Conservation (phyloP, 92 coral and sea anemone genomes). For the Nematostella vectensis region DNA sequence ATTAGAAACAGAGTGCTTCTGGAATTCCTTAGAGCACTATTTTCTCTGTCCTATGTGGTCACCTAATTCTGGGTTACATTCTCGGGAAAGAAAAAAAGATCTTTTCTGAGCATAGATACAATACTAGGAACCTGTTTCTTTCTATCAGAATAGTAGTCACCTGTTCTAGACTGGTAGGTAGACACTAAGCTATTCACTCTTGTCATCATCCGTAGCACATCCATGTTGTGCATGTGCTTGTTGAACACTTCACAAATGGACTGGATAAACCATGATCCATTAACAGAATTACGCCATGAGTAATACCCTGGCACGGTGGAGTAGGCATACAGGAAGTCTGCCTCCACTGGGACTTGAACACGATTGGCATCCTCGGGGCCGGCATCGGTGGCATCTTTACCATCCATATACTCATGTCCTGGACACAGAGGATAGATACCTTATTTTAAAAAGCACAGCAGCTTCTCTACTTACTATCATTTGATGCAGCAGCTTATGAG, state of each 20-base stretch:
- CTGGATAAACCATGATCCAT: slow-evolving; percentile 90
- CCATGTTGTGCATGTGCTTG: slow-evolving; percentile 47
- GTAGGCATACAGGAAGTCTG: slow-evolving; percentile 81
- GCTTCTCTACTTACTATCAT: no score
- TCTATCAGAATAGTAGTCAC: slow-evolving; percentile 78
- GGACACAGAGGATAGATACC: slow-evolving; percentile 2
- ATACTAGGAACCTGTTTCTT: slow-evolving; percentile 77
- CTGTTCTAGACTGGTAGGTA: slow-evolving; percentile 77
- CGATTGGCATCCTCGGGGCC: slow-evolving; percentile 33
- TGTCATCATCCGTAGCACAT: slow-evolving; percentile 71
- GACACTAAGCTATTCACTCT: slow-evolving; percentile 70
- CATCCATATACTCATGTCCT: slow-evolving; percentile 96
- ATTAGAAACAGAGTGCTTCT: no score
- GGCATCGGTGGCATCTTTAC: slow-evolving; percentile 65
- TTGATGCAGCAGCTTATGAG: no score
- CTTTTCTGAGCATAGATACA: slow-evolving; percentile 85
- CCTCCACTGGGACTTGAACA: slow-evolving; percentile 72
- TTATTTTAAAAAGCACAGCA: no score
- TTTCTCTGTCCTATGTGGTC: no score
- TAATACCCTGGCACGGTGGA: slow-evolving; percentile 86
- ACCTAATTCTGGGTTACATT: slow-evolving; percentile 20
- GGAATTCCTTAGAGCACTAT: no score
- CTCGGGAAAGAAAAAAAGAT: slow-evolving; percentile 77
- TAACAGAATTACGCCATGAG: slow-evolving; percentile 79
- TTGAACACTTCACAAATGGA: slow-evolving; percentile 52